Evolutionary conservation across 2,797 vertebrate genomes (phyloP).

Genomic region (Syngnathus acus): DNA sequence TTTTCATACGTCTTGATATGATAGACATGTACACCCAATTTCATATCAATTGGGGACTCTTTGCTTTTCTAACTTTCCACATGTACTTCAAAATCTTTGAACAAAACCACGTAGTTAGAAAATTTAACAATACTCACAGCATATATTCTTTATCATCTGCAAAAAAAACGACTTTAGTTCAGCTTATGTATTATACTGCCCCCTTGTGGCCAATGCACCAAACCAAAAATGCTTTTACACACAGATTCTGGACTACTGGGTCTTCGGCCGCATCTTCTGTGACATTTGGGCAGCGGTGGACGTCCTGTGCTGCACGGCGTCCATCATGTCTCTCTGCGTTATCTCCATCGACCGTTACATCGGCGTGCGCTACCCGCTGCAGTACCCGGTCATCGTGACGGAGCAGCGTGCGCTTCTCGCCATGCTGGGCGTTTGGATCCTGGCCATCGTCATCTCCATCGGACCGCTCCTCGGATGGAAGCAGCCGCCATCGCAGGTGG

Average conservation of each 20-base stretch:
- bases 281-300: conserved; percentile 95
- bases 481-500: conserved; percentile 74
- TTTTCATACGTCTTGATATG: not conserved
- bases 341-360: conserved; percentile 95
- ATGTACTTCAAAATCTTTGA: too few species aligned
- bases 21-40: not conserved
- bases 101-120: too few species aligned
- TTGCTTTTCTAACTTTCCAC: too few species aligned
- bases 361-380: conserved; percentile 86
- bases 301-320: conserved; percentile 91
- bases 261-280: conserved; percentile 89
- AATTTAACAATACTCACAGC: too few species aligned
- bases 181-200: not conserved
- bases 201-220: not conserved
- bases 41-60: not conserved
- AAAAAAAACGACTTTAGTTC: too few species aligned
- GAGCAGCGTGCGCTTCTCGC: conserved; percentile 80
- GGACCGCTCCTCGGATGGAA: conserved; percentile 94
- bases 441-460: conserved; percentile 87
- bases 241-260: conserved; percentile 85
- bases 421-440: conserved; percentile 82
- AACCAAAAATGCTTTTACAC: not conserved
- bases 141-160: too few species aligned
- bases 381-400: conserved; percentile 85
- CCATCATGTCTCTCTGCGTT: conserved; percentile 88